A percentile compares a stretch with the other conserved stretches of the same genome.
Conservation (phyloP, 2,888 invertebrate genomes). For the Helicoverpa assulta region DNA sequence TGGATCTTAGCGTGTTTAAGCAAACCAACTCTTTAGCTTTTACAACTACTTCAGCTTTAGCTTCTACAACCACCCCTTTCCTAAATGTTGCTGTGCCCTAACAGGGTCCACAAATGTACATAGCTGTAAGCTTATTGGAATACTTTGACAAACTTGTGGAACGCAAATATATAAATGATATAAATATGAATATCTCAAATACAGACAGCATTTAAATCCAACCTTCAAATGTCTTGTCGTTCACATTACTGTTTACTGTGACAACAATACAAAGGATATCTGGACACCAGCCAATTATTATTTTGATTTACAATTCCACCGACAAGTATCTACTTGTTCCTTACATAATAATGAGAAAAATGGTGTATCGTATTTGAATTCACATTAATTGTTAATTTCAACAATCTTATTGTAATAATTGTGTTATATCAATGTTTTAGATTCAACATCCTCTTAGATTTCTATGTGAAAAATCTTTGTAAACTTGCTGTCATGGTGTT, state of each 20-base stretch:
- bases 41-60: no score
- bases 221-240: conserved; percentile 25
- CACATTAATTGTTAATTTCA: conserved; percentile 29
- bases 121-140: no score
- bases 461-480: conserved; percentile 21
- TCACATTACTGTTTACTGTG: conserved; percentile 36
- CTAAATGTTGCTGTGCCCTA: no score
- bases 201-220: conserved; percentile 14
- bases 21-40: no score
- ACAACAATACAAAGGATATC: conserved; percentile 8
- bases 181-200: no score
- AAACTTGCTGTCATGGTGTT: not conserved
- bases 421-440: conserved; percentile 8
- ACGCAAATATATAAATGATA: no score
- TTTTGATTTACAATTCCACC: conserved; percentile 23
- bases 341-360: conserved; percentile 27
- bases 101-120: no score
- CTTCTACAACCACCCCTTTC: no score
- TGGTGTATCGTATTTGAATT: conserved; percentile 10
- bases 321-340: not conserved
- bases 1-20: no score
- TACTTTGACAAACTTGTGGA: no score
- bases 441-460: conserved; percentile 25
- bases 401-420: conserved; percentile 20
- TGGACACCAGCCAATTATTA: conserved; percentile 38